Conservation (phyloP, 2,797 vertebrate species). For the Basileuterus tristriatus region DNA sequence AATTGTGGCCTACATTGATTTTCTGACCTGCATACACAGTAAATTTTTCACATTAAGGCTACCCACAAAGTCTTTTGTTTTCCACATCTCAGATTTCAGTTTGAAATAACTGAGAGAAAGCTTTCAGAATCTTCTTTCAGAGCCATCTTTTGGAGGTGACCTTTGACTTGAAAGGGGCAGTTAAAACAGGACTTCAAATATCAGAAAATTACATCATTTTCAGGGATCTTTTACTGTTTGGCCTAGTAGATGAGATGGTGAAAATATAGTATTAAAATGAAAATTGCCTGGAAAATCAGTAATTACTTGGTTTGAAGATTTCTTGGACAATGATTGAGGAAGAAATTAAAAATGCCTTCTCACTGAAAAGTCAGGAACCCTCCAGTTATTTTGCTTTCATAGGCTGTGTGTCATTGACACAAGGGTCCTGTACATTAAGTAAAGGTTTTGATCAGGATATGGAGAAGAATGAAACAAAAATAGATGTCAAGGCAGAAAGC, state of each 20-base stretch:
- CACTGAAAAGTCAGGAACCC: neutral
- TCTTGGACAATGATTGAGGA: neutral
- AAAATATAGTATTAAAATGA: neutral
- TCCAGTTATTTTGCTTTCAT: neutral
- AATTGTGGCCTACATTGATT: conserved; percentile 56
- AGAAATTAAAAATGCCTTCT: neutral
- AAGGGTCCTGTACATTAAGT: neutral
- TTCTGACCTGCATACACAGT: conserved; percentile 44
- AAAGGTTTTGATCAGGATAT: neutral
- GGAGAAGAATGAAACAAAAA: neutral
- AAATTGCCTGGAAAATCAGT: neutral
- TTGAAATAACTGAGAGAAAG: conserved; percentile 34
- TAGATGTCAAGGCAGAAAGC: neutral
- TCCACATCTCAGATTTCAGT: conserved; percentile 15
- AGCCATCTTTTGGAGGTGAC: conserved; percentile 60
- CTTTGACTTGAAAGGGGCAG: conserved; percentile 16
- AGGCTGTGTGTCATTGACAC: neutral
- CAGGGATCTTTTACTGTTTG: conserved; percentile 19
- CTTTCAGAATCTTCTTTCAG: conserved; percentile 40
- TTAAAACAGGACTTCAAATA: conserved; percentile 18
- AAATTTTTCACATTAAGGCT: conserved; percentile 22
- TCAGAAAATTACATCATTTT: conserved; percentile 30
- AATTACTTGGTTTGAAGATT: neutral
- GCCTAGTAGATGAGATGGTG: neutral
- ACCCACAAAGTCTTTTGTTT: conserved; percentile 23